Base-by-base conservation (phyloP, 2,888 invertebrate genomes). In the Branchellion lobata region DNA sequence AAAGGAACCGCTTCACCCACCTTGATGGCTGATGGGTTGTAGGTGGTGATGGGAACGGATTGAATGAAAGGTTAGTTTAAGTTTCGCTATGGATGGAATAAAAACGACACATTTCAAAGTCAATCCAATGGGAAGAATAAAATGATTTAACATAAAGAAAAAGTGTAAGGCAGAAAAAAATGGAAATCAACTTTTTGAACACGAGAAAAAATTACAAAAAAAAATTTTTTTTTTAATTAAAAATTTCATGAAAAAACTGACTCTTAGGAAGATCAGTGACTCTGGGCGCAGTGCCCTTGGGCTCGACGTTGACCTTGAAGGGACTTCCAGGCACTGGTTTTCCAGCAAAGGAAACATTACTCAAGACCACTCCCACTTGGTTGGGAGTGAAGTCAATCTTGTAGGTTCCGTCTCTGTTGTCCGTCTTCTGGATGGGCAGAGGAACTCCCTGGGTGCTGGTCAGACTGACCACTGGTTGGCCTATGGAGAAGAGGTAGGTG, bases 241-340 rank as follows among this genome's bases (percentile, higher is more conserved):
- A n/a, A n/a, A n/a, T n/a, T n/a, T n/a, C n/a, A n/a, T n/a, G n/a
- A n/a, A n/a, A 34, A 40, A 73, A 73, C 36, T 92, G 91, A 94
- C 94, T 93, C 86, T 92, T 91, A 87, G 94, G 93, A 69, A 95
- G 89, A 84, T 94, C 94, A 84, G 93, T 93, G 73, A 94, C 93
- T 87, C 92, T 92, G 84, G 94, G 92, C 88, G 93, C 93, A 77
- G 93, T 92, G 18, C 94, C 92, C 82, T 84, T 85, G 53, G 87
- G 85, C 81, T 86, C 85, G 5, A 88, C 86, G 69, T 84, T 85
- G 82, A 88, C 86, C 83, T 69, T 77, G 77, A 80, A 80, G 24
- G 80, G 80, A 77, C 77, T 77, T 47, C 75, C 68, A 21, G 80
- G 77, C 33, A 80, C 80, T n/a, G 80, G 80, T 36, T 76, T 61